Evolutionary conservation across 2,888 invertebrate genomes (phyloP), one percentile per base, ranked within the genome.

Genomic region (Apocheima hispidaria): DNA sequence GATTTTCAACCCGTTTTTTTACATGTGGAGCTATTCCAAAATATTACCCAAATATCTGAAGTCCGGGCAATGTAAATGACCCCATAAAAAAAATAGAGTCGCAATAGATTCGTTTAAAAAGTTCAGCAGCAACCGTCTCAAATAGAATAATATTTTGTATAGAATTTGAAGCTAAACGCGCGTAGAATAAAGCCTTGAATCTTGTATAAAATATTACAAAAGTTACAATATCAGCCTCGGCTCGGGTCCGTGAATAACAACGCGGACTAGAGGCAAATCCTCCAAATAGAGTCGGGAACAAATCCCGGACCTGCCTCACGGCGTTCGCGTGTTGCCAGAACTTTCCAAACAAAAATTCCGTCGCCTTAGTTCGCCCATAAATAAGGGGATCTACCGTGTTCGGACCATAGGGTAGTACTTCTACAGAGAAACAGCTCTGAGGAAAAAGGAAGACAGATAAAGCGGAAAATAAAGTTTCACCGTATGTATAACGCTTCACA

Each of bases 221-320:
- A 79, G 75, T 80, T 80, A 69, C 71, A 73, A 73, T 75, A 78
- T 76, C 73, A 78, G 69, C 69, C 68, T 68, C 63, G 59, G 60
- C 60, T 50, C 59, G 69, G 65, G 65, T 66, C 67, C 60, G 54
- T 63, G 80, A 77, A 78, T 78, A 78, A 74, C 74, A 77, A 41
- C 48, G 16, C 41, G 33, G 48, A 28, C 51, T 44, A 40, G 40
- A 40, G 59, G 57, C 33, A 71, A 67, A 73, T 69, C 55, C 68
- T 58, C 55, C 60, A 67, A 72, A 73, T 69, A 70, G 66, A 71
- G 68, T 71, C 67, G 54, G 66, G 68, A 71, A 71, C 73, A 78
- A 79, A 80, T 74, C 75, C 72, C 68, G 54, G 41, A 78, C 77
- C 77, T 79, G 74, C 77, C 77, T 70, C 71, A 75, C 72, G 68